phyloP scores from a whole-genome alignment of 2,888 invertebrate species.

The Apotomis capreana region DNA sequence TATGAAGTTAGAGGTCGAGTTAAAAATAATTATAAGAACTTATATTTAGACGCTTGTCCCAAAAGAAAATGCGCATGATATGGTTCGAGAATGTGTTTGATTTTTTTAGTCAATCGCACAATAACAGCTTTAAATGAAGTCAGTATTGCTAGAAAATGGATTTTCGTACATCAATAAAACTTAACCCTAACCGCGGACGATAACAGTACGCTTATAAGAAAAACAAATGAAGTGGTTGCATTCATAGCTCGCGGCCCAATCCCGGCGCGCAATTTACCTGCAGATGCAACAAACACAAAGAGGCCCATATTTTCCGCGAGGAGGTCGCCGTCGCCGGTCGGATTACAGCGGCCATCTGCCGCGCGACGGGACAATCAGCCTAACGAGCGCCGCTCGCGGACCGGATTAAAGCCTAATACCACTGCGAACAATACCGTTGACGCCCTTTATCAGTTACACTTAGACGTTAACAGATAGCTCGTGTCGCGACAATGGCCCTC shows the following conservation, averaged over 20 bases:
- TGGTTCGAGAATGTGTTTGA: no score
- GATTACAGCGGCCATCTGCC: constrained; percentile 81
- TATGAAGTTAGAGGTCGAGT: no score
- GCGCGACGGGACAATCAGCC: constrained; percentile 78
- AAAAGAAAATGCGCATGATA: no score
- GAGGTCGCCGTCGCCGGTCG: constrained; percentile 55
- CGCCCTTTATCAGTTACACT: constrained; percentile 74
- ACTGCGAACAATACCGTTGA: constrained; percentile 75
- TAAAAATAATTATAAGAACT: no score
- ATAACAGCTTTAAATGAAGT: no score
- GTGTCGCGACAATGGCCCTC: constrained; percentile 74
- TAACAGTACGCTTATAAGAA: constrained; percentile 78
- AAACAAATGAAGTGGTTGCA: constrained; percentile 71
- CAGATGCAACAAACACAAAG: constrained; percentile 83
- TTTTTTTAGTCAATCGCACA: no score
- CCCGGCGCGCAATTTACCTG: constrained; percentile 81
- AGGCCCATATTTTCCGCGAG: constrained; percentile 70
- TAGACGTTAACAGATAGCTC: constrained; percentile 79
- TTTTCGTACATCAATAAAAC: constrained; percentile 15
- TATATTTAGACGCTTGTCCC: no score
- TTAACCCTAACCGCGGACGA: constrained; percentile 45
- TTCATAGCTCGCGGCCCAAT: constrained; percentile 74
- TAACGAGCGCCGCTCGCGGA: constrained; percentile 79
- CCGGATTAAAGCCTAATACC: constrained; percentile 81
- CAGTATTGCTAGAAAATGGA: background rate